These are phyloP conservation scores for Phallusia fumigata DNA, from an alignment of 23 tunicate species.

Conservation along the genomic window DNA sequence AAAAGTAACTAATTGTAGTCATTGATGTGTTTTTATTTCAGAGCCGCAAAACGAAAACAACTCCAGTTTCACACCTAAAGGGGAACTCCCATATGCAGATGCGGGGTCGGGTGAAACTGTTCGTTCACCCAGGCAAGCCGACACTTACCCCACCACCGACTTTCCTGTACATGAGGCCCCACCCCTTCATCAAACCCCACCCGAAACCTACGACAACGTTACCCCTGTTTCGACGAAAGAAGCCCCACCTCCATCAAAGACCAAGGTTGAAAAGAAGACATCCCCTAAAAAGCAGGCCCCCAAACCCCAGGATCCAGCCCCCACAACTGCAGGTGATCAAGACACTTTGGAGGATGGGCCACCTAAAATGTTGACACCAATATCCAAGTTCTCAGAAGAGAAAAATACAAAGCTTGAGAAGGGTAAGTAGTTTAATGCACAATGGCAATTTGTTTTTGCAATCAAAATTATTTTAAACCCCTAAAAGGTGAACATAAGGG, in stretches of 20 bases:
- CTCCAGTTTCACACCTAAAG: not conserved
- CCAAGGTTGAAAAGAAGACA: not conserved
- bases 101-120: not conserved
- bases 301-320: not conserved
- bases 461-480: too few species aligned
- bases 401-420: not conserved
- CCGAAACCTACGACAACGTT: not conserved
- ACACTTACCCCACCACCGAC: not conserved
- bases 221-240: not conserved
- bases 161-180: not conserved
- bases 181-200: not conserved
- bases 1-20: not conserved
- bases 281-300: not conserved
- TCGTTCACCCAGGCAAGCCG: not conserved
- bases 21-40: not conserved
- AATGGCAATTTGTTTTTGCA: too few species aligned
- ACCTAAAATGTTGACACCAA: not conserved
- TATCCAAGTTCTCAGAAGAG: not conserved
- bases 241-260: not conserved
- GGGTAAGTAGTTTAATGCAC: not conserved
- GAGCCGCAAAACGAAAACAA: not conserved
- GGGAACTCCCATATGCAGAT: slow-evolving; percentile 11
- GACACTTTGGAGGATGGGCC: not conserved
- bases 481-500: too few species aligned
- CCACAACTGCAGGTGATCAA: not conserved